Percentiles rank a stretch among this genome's conserved stretches.
Evolutionary conservation across 2,888 invertebrate species (phyloP).

Genomic region (Ditula angustiorana): DNA sequence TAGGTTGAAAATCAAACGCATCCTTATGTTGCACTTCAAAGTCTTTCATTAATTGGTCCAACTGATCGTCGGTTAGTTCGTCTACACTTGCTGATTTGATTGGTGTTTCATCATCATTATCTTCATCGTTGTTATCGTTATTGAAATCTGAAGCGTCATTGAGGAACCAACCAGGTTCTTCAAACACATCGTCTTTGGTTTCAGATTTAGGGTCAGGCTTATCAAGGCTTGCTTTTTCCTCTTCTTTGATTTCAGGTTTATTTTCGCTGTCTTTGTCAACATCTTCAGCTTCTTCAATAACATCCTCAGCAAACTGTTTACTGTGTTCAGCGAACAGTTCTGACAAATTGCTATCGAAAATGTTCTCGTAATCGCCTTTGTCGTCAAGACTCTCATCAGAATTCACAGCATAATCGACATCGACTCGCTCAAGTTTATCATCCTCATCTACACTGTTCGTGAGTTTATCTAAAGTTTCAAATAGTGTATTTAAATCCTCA

Average conservation of each 20-base stretch:
- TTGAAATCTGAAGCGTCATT: conserved; percentile 17
- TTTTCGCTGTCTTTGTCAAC: conserved; percentile 44
- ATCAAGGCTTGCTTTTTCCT: conserved; percentile 34
- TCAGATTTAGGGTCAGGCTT: conserved; percentile 29
- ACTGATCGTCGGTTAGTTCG: conserved; percentile 17
- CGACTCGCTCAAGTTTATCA: conserved; percentile 31
- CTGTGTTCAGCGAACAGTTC: conserved; percentile 46
- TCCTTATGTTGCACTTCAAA: conserved; percentile 22
- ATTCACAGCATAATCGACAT: conserved; percentile 39
- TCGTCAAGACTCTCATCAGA: conserved; percentile 32
- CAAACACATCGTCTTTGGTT: conserved; percentile 27
- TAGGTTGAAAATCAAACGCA: conserved; percentile 2
- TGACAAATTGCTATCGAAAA: conserved; percentile 50
- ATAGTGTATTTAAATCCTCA: conserved; percentile 61
- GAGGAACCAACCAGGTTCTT: conserved; percentile 9
- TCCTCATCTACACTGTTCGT: conserved; percentile 45
- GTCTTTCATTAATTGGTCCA: conserved; percentile 23
- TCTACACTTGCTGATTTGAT: conserved; percentile 13
- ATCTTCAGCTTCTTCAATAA: conserved; percentile 32
- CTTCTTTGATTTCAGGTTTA: conserved; percentile 33
- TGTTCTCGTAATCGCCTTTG: conserved; percentile 48
- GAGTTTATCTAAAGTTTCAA: conserved; percentile 61
- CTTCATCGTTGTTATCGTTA: background rate
- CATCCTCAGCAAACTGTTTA: conserved; percentile 35
- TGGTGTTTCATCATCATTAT: background rate